Evolutionary conservation across 2,113 vertebrate genomes (phyloP).

Genomic region (Chloropsis hardwickii): DNA sequence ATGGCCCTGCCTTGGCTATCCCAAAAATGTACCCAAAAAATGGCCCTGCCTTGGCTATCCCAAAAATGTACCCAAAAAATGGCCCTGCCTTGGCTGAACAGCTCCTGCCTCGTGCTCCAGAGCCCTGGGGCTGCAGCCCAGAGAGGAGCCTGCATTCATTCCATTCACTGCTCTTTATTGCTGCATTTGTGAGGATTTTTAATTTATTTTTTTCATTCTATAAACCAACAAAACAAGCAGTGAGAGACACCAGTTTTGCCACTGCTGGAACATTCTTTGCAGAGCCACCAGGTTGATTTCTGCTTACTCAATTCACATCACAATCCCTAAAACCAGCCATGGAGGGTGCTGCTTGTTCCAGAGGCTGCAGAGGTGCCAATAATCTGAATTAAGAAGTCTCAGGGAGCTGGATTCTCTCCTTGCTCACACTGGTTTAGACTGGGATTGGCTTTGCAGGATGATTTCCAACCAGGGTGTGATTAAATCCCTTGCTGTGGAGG

Average conservation of each 20-base stretch:
- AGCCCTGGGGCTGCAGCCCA: background rate
- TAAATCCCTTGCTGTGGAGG: accelerated
- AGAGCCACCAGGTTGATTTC: background rate
- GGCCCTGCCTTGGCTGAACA: accelerated
- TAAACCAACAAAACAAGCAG: background rate
- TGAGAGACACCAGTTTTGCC: background rate
- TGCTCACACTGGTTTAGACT: background rate
- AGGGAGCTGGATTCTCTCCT: background rate
- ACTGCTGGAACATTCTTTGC: background rate
- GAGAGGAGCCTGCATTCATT: background rate
- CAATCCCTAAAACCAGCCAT: background rate
- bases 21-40: no score
- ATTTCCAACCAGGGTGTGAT: background rate
- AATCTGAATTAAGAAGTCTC: background rate
- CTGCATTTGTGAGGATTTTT: background rate
- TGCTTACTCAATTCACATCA: background rate
- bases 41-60: background rate
- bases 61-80: background rate
- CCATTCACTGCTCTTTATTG: background rate
- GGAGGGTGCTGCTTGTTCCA: accelerated
- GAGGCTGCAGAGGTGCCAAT: background rate
- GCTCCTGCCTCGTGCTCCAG: background rate
- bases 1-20: no score
- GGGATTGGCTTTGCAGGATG: background rate
- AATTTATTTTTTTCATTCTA: background rate